These are phyloP conservation scores for Patagioenas fasciata DNA, from an alignment of 2,113 vertebrate species.

Conservation along the genomic window DNA sequence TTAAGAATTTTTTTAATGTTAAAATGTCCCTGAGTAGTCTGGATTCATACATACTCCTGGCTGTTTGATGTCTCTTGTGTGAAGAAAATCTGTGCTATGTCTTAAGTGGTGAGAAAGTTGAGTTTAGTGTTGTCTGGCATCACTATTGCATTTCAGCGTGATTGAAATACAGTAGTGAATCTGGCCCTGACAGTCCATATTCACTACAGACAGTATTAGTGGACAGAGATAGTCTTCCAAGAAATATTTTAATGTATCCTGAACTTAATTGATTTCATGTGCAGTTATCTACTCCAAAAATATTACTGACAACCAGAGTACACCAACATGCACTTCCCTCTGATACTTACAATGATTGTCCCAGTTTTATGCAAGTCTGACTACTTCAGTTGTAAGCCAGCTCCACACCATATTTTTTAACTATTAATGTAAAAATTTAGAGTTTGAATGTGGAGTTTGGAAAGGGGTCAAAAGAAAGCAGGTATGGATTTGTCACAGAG, in stretches of 20 bases:
- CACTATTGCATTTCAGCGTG: background rate
- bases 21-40: background rate
- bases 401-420: accelerated
- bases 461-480: background rate
- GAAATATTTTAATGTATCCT: background rate
- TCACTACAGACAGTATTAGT: background rate
- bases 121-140: background rate
- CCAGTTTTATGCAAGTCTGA: background rate
- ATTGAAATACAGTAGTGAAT: background rate
- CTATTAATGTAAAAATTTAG: background rate
- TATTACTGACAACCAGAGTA: background rate
- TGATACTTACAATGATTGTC: background rate
- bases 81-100: background rate
- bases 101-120: background rate
- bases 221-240: background rate
- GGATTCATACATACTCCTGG: background rate
- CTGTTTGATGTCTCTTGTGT: background rate
- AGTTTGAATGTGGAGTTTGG: background rate
- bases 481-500: background rate
- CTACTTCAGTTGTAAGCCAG: background rate
- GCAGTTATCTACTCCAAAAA: background rate
- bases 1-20: background rate
- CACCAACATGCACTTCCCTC: background rate
- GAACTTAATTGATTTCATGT: background rate
- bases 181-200: background rate